Evolutionary conservation across 1,140 invertebrate genomes (phyloP), one percentile per base, ranked within the genome.

Genomic region (Ephestia elutella): DNA sequence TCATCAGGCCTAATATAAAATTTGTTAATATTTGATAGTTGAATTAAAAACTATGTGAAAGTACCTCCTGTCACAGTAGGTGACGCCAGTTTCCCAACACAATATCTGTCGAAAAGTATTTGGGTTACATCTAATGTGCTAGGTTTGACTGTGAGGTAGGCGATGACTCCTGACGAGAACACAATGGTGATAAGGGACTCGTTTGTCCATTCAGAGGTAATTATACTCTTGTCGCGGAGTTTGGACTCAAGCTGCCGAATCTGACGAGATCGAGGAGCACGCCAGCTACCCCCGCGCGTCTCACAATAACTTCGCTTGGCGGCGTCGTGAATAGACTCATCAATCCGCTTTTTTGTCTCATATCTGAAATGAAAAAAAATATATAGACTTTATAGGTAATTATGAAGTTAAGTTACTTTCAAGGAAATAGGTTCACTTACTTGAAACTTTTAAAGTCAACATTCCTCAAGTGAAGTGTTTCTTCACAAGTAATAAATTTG

Each of bases 101-200:
- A 82, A 59, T 82, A 86, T 67, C 75, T 80, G 71, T 87, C 85
- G 72, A 87, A 87, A 13, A 86, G 61, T 57, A 87, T 75, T 58
- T 86, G 82, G 21, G 75, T 78, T 17, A 85, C 57, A 70, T 87
- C 85, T 50, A 86, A 66, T 18, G 71, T 78, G 49, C 60, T 60
- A 19, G 68, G 73, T 59, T 84, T 86, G 19, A 86, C 59, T 38
- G 85, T 78, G 48, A 86, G 59, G 50, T 85, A 81, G 13, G 82
- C 76, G 35, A 87, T 82, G 11, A 68, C 73, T 57, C 85, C 85
- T 13, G 82, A 80, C 1, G 82, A 85, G 62, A 87, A 85, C 13
- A 85, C 76, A 28, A 86, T 62, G 0, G 77, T 80, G 30, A 78
- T 66, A 4, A 77, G 59, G n/a, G 63, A 59, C 7, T 86, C 82